Base-by-base conservation (phyloP, 2,888 invertebrate species). In the Tachina fera region DNA sequence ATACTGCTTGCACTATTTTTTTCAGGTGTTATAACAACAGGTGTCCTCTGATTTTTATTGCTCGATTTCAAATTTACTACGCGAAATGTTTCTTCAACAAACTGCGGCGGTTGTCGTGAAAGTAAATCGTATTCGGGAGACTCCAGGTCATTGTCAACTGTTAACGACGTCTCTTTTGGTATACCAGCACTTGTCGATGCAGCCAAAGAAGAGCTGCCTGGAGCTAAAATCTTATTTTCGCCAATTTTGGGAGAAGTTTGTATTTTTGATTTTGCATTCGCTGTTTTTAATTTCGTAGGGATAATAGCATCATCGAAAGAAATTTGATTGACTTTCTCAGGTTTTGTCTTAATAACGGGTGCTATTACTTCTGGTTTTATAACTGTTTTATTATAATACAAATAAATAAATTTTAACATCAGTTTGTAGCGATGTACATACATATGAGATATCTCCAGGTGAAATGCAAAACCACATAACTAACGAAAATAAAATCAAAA, bases 51-150 rank as follows among this genome's bases (percentile, higher is more conserved):
- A 77, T 89, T 9, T 82, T 83, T 68, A 95, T 95, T 72, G 49
- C 41, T 95, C n/a, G 96, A 96, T 87, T 95, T 95, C 86, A 97
- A 93, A 91, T 97, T 97, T 71, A 97, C 96, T 88, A 97, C 96
- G 93, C 96, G 96, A 92, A 96, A 97, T 0, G 97, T 96, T 93
- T 97, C 97, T 92, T 97, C 97, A 9, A 96, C 96, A 88, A 96
- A 96, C 92, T 97, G 97, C 10, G 96, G 96, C 0, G 97, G 97
- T 90, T 97, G 97, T 53, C 97, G 94, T 9, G 97, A 97, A 5
- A 97, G 94, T 90, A 97, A 96, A 91, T 97, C 97, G 90, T 97
- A 97, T 93, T 97, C 97, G 0, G 97, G 96, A 87, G 96, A 96
- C 31, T 95, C 96, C 53, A 96, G 94, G 89, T 96, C 96, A 89